A percentile compares a stretch with the other conserved stretches of the same genome.
Conservation (phyloP, 2,113 vertebrate species). For the Pipa parva region DNA sequence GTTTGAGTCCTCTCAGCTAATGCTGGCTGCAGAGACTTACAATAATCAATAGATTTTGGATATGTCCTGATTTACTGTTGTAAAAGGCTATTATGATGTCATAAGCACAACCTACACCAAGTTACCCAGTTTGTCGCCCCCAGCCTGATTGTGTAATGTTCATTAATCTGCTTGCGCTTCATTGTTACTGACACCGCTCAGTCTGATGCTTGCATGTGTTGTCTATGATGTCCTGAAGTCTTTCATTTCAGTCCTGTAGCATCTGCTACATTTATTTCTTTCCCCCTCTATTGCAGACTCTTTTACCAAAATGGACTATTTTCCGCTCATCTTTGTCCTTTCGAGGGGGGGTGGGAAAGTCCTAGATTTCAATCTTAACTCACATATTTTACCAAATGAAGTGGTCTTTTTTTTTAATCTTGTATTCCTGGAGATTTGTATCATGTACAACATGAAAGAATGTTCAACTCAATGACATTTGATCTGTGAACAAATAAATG, state of each 20-base stretch:
- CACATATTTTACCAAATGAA: constrained; percentile 53
- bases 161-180: background rate
- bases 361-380: constrained; percentile 37
- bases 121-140: too few species aligned
- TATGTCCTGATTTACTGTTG: too few species aligned
- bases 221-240: constrained; percentile 11
- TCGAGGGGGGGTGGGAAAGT: constrained; percentile 43
- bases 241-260: constrained; percentile 50
- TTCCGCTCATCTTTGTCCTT: constrained; percentile 50
- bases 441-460: constrained; percentile 67
- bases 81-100: too few species aligned
- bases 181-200: constrained; percentile 41
- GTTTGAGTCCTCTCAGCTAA: too few species aligned
- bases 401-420: constrained; percentile 49
- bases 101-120: too few species aligned
- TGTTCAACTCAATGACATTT: constrained; percentile 78
- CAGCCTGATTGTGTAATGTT: background rate
- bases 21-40: too few species aligned
- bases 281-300: constrained; percentile 83
- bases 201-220: constrained; percentile 28
- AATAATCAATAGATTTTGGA: too few species aligned
- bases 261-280: constrained; percentile 58
- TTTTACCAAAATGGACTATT: constrained; percentile 68
- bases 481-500: constrained; percentile 91
- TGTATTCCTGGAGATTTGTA: constrained; percentile 68